These are phyloP conservation scores for Dryobota labecula DNA, from an alignment of 2,888 invertebrate genomes.

Conservation along the genomic window DNA sequence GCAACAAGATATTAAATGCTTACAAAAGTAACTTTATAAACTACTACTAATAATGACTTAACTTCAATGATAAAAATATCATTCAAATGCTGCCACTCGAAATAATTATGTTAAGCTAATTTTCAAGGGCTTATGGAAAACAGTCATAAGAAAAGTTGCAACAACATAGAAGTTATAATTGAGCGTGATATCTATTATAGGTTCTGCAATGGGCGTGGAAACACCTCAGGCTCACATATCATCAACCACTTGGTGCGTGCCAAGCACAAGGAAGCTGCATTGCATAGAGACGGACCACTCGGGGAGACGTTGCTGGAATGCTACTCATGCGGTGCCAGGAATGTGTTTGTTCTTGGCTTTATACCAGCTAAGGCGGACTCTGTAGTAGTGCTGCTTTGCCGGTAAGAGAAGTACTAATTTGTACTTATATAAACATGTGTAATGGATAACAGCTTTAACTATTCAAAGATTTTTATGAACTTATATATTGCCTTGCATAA, in stretches of 20 bases:
- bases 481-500: constrained; percentile 37
- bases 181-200: constrained; percentile 65
- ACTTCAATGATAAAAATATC: constrained; percentile 11
- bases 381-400: constrained; percentile 98
- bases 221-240: constrained; percentile 99
- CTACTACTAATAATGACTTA: background rate
- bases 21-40: constrained; percentile 15
- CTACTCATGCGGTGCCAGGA: constrained; percentile 99
- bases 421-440: constrained; percentile 6
- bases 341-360: constrained; percentile 99
- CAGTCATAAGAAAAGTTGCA: too few relatives aligned
- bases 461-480: constrained; percentile 14
- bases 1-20: constrained; percentile 16
- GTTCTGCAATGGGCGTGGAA: constrained; percentile 99
- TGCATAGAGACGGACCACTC: constrained; percentile 99
- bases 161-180: too few relatives aligned
- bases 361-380: constrained; percentile 99
- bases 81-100: background rate
- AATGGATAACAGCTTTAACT: background rate
- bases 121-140: background rate
- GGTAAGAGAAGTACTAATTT: constrained; percentile 84
- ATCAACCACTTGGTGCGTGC: constrained; percentile 99
- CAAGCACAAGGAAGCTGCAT: constrained; percentile 99
- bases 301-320: constrained; percentile 99
- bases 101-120: background rate